Evolutionary conservation across 2,113 vertebrate species (phyloP).

Genomic region (Gambusia holbrooki): DNA sequence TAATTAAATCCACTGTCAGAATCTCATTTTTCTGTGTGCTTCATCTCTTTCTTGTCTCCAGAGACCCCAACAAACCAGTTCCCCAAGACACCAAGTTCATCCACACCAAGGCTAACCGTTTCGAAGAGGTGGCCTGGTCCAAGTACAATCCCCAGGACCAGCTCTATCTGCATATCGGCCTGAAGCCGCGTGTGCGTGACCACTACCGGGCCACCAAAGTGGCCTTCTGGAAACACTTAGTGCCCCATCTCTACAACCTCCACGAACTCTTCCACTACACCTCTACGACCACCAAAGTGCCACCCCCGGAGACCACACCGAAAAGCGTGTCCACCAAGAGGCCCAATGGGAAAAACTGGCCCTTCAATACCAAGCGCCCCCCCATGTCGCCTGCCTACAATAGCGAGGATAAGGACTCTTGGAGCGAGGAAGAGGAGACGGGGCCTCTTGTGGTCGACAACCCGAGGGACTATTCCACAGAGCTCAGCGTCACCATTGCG

Average conservation of each 20-base stretch:
- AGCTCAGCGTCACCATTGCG: slow-evolving; percentile 97
- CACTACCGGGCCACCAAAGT: slow-evolving; percentile 99
- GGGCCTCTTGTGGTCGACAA: slow-evolving; percentile 92
- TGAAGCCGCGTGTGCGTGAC: slow-evolving; percentile 96
- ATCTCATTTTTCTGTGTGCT: slow-evolving; percentile 28
- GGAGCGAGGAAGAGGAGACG: slow-evolving; percentile 86
- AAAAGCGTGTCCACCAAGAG: slow-evolving; percentile 93
- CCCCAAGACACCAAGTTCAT: slow-evolving; percentile 99
- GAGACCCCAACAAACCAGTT: slow-evolving; percentile 98
- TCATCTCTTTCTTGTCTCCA: slow-evolving; percentile 66
- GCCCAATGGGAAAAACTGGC: slow-evolving; percentile 91
- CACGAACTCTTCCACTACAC: slow-evolving; percentile 99
- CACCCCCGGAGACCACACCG: slow-evolving; percentile 93
- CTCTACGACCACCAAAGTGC: slow-evolving; percentile 97
- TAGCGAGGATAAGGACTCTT: slow-evolving; percentile 89
- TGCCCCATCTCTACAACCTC: slow-evolving; percentile 97
- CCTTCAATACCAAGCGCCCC: slow-evolving; percentile 91
- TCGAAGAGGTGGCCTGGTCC: slow-evolving; percentile 99
- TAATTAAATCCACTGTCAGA: slow-evolving; percentile 34
- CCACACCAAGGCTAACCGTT: slow-evolving; percentile 98
- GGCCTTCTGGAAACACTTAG: slow-evolving; percentile 99
- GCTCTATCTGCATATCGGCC: slow-evolving; percentile 96
- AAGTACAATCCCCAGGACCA: slow-evolving; percentile 99
- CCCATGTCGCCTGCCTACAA: slow-evolving; percentile 95
- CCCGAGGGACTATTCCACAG: slow-evolving; percentile 95